Evolutionary conservation across 2,888 invertebrate species (phyloP).

Genomic region (Mythimna albipuncta): DNA sequence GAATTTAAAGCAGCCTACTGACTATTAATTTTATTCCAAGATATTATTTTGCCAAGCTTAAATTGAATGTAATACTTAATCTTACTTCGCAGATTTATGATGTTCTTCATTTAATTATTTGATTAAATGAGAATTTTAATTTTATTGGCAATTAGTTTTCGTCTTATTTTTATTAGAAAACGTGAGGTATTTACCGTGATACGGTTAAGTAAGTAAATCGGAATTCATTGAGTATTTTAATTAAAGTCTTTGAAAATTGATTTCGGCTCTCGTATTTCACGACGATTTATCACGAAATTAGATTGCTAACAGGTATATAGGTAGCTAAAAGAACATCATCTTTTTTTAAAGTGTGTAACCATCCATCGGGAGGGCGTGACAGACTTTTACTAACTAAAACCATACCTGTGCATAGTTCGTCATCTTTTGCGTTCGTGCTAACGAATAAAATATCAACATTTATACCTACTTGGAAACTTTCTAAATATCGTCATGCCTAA

Average conservation of each 20-base stretch:
- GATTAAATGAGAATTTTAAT: slow-evolving; percentile 26
- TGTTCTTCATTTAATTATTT: slow-evolving; percentile 41
- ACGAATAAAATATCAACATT: no score
- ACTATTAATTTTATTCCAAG: slow-evolving; percentile 54
- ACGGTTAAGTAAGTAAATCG: not conserved
- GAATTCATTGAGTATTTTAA: not conserved
- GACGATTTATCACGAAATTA: not conserved
- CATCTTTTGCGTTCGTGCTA: no score
- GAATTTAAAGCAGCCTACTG: slow-evolving; percentile 54
- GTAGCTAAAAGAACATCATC: no score
- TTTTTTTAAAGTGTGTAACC: no score
- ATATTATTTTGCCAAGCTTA: slow-evolving; percentile 54
- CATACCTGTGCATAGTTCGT: no score
- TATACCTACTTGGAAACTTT: not conserved
- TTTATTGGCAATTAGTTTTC: slow-evolving; percentile 22
- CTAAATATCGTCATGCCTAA: not conserved
- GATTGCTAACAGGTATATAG: no score
- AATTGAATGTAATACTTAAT: slow-evolving; percentile 56
- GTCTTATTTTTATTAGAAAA: slow-evolving; percentile 22
- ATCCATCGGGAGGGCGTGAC: no score
- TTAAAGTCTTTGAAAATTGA: not conserved
- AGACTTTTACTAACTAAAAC: no score
- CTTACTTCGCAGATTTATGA: slow-evolving; percentile 50
- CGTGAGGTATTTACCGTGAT: not conserved
- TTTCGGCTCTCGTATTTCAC: not conserved